These are phyloP conservation scores for Margarornis squamiger DNA, from an alignment of 2,797 vertebrate species.

Conservation along the genomic window DNA sequence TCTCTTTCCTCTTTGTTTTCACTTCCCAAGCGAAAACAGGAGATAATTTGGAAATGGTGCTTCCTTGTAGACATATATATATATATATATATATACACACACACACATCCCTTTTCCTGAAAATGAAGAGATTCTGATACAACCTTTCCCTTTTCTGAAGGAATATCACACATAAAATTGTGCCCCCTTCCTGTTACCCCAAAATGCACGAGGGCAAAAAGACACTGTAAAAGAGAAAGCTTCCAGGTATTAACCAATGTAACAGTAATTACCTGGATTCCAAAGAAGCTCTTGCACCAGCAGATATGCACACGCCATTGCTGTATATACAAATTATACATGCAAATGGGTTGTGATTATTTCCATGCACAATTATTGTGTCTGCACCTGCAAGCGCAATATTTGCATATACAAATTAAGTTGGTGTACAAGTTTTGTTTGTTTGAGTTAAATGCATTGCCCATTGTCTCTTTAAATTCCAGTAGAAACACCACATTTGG, in stretches of 20 bases:
- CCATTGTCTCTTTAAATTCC: background rate
- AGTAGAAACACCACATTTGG: background rate
- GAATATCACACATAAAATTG: background rate
- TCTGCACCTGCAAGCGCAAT: conserved; percentile 22
- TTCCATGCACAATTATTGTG: background rate
- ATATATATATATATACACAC: rapidly evolving
- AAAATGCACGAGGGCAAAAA: background rate
- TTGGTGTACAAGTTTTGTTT: background rate
- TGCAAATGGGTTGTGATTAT: conserved; percentile 42
- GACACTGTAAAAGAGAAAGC: background rate
- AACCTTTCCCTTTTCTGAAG: background rate
- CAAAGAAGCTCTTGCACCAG: background rate
- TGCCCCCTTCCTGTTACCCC: rapidly evolving
- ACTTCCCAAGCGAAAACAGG: background rate
- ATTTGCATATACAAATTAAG: background rate
- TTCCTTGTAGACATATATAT: background rate
- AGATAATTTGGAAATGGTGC: background rate
- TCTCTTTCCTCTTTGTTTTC: background rate
- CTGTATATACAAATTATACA: background rate
- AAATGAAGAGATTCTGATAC: background rate
- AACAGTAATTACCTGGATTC: background rate
- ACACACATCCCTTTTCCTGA: background rate
- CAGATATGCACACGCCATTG: background rate
- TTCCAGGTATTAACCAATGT: background rate
- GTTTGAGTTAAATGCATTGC: background rate